phyloP scores from a whole-genome alignment of 1,140 invertebrate genomes.

The Drosophila ironensis region DNA sequence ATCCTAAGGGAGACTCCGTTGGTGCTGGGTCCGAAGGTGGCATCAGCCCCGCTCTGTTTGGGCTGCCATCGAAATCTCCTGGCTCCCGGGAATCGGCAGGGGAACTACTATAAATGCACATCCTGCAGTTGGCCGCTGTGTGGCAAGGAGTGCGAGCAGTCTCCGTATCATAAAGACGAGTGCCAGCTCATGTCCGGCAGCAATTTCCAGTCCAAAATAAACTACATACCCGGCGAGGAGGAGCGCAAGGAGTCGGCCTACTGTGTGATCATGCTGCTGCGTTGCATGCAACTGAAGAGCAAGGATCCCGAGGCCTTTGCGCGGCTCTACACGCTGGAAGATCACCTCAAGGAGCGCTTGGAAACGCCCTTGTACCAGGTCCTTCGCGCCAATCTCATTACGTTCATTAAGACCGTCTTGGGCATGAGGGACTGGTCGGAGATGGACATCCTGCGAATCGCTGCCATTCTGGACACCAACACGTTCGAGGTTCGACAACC shows the following conservation, averaged over 20 bases:
- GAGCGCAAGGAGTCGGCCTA: slow-evolving; percentile 84
- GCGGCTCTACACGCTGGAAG: slow-evolving; percentile 84
- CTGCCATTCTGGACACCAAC: slow-evolving; percentile 87
- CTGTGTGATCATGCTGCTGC: slow-evolving; percentile 85
- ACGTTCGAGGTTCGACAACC: slow-evolving; percentile 84
- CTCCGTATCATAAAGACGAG: slow-evolving; percentile 83
- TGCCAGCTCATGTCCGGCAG: slow-evolving; percentile 84
- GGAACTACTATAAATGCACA: slow-evolving; percentile 84
- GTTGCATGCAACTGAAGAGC: slow-evolving; percentile 85
- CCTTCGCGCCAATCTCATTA: slow-evolving; percentile 85
- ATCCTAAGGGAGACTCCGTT: slow-evolving; percentile 86
- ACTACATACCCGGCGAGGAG: slow-evolving; percentile 76
- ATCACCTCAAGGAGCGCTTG: slow-evolving; percentile 85
- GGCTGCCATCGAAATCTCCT: slow-evolving; percentile 84
- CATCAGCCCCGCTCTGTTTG: slow-evolving; percentile 84
- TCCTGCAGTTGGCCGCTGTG: slow-evolving; percentile 86
- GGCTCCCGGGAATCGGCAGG: slow-evolving; percentile 57
- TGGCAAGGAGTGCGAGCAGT: slow-evolving; percentile 83
- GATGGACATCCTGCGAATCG: slow-evolving; percentile 85
- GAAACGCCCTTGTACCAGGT: slow-evolving; percentile 84
- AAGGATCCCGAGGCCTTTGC: slow-evolving; percentile 83
- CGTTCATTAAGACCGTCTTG: slow-evolving; percentile 85
- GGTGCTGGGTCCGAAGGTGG: slow-evolving; percentile 84
- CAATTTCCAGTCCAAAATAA: slow-evolving; percentile 83
- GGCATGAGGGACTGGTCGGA: slow-evolving; percentile 83